Conservation (phyloP, 2,888 invertebrate species). For the Drosophila demipolita region DNA sequence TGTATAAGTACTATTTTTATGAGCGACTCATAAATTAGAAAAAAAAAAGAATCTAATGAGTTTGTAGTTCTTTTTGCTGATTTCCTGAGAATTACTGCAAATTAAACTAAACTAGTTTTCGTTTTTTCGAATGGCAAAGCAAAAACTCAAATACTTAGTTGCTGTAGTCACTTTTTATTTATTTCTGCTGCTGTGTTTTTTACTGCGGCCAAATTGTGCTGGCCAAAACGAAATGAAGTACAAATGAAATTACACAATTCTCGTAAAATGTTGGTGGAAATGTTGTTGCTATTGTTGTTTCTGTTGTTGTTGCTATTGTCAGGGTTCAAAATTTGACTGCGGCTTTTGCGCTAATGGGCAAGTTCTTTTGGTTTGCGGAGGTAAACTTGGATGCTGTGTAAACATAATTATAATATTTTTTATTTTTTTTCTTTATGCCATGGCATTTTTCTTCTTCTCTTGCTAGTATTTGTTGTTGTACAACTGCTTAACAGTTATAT, state of each 20-base stretch:
- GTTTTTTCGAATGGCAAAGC: constrained; percentile 48
- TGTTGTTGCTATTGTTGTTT: constrained; percentile 1
- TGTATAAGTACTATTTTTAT: constrained; percentile 48
- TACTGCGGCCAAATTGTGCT: constrained; percentile 22
- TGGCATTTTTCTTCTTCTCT: constrained; percentile 6
- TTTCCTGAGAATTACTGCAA: constrained; percentile 59
- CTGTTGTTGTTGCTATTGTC: constrained; percentile 14
- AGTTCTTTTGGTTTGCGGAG: constrained; percentile 38
- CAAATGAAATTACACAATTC: constrained; percentile 60
- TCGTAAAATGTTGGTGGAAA: constrained; percentile 34
- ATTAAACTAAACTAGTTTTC: constrained; percentile 73
- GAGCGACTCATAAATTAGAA: constrained; percentile 53
- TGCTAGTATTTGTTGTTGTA: constrained; percentile 20
- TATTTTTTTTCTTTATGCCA: constrained; percentile 11
- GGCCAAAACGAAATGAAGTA: constrained; percentile 53
- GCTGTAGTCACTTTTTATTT: constrained; percentile 9
- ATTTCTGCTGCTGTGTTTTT: constrained; percentile 13
- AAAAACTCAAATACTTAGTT: constrained; percentile 50
- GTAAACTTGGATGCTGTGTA: constrained; percentile 42
- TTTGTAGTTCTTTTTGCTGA: constrained; percentile 20
- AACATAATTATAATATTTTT: constrained; percentile 52
- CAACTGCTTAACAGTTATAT: constrained; percentile 48
- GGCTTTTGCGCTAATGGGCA: constrained; percentile 56
- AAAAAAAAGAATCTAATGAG: constrained; percentile 46
- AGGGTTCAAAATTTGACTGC: constrained; percentile 45